Base-by-base conservation (phyloP, 2,888 invertebrate species). In the Escarpia spicata region DNA sequence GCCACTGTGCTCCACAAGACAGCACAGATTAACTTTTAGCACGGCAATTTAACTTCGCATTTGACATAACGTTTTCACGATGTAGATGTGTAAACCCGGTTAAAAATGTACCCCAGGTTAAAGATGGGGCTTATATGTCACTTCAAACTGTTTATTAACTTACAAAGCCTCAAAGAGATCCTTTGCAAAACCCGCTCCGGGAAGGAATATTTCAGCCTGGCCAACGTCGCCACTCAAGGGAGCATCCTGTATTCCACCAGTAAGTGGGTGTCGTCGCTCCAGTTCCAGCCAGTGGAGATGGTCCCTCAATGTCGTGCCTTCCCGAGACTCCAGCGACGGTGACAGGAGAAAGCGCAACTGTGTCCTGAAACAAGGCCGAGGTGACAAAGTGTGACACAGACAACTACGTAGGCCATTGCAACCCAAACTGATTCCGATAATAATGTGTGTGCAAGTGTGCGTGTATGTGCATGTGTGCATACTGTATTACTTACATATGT, bases 211-310 rank as follows among this genome's bases (percentile, higher is more conserved):
- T 75, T 75, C 75, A 15, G 26, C 19, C 75, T 75, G 75, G 75
- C 26, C 26, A n/a, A 19, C n/a, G 26, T 75, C 75, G 19, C 6
- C 75, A 26, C 75, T 26, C 6, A 26, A 26, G 75, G 75, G 75
- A 75, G 26, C 75, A 26, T 26, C 75, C 75, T 75, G 75, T 75
- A 75, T 4, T 19, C 75, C 75, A 6, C 75, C 75, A 26, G 75
- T 26, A 6, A 75, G 75, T 26, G 75, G 75, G 75, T n/a, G n/a
- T 19, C 75, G 75, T 1, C 6, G 75, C n/a, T 75, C 75, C 3
- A 75, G 75, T 26, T 75, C 75, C 75, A 75, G 75, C 75, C 75
- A 75, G 75, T 75, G 75, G 75, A 75, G 75, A 26, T 75, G 75
- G 75, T 75, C 75, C 26, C 75, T 75, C 75, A 75, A 26, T 75